Evolutionary conservation across 2,113 vertebrate species (phyloP).

Genomic region (Cranoglanis bouderius): DNA sequence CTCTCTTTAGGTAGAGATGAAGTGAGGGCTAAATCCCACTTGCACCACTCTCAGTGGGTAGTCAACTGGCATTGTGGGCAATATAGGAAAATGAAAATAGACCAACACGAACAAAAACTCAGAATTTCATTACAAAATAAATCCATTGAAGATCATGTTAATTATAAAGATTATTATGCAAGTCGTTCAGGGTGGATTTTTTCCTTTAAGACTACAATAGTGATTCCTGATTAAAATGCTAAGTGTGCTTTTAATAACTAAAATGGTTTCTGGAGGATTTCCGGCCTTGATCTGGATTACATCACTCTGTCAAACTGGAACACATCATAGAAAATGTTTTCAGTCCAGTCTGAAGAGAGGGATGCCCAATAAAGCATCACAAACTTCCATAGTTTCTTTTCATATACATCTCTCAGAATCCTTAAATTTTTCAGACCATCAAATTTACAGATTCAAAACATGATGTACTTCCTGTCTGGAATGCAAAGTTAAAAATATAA

Average conservation of each 20-base stretch:
- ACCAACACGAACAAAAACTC: neutral
- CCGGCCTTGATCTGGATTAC: neutral
- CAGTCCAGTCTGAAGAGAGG: neutral
- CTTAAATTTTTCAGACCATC: neutral
- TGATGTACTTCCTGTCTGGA: constrained; percentile 46
- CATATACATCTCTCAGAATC: constrained; percentile 5
- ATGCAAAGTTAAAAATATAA: constrained; percentile 64
- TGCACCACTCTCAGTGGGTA: neutral
- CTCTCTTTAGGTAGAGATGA: neutral
- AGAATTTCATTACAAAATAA: neutral
- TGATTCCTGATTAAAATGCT: neutral
- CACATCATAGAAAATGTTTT: neutral
- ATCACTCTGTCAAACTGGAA: constrained; percentile 2
- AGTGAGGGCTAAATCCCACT: neutral
- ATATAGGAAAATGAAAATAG: neutral
- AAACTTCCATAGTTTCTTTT: neutral
- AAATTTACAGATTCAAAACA: constrained; percentile 7
- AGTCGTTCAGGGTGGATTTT: neutral
- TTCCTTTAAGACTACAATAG: neutral
- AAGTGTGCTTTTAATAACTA: neutral
- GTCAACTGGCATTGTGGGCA: neutral
- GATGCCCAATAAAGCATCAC: neutral
- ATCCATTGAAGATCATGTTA: neutral
- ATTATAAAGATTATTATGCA: neutral
- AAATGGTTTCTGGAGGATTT: neutral